Evolutionary conservation across 1,140 invertebrate species (phyloP).

Genomic region (Brachionus paranguensis): DNA sequence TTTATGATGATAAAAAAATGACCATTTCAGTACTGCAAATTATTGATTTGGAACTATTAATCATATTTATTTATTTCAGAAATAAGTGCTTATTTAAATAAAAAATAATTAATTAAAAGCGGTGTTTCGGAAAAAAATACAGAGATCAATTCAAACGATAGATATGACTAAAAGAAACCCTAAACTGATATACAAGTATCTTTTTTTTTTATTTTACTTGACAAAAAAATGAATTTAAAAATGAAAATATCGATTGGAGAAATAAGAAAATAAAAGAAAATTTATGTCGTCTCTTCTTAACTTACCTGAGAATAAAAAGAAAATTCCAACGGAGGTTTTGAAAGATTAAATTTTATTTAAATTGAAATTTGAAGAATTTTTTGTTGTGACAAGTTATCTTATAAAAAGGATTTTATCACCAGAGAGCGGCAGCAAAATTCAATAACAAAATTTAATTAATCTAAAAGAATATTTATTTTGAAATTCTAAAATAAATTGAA

Average conservation of each 20-base stretch:
- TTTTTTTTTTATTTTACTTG: not conserved
- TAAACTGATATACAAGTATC: not conserved
- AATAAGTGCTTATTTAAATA: not conserved
- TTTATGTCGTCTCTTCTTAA: not conserved
- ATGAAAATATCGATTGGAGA: not conserved
- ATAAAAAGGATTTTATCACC: not conserved
- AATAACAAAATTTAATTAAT: slow-evolving; percentile 6
- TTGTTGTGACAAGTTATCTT: slow-evolving; percentile 6
- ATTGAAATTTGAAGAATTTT: not conserved
- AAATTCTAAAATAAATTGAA: not conserved
- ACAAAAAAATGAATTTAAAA: not conserved
- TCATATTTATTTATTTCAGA: not conserved
- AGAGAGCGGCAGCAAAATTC: not conserved
- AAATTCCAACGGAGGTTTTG: not conserved
- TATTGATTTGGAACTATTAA: too few relatives aligned
- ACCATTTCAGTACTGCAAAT: too few relatives aligned
- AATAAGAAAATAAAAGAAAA: not conserved
- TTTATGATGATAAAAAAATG: too few relatives aligned
- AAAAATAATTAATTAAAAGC: not conserved
- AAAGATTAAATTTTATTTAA: slow-evolving; percentile 3
- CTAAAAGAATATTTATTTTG: not conserved
- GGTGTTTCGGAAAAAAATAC: too few relatives aligned
- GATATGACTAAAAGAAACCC: not conserved
- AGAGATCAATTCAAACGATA: not conserved
- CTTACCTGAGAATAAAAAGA: not conserved